phyloP scores from a whole-genome alignment of 2,797 vertebrate genomes.

The Parambassis ranga region DNA sequence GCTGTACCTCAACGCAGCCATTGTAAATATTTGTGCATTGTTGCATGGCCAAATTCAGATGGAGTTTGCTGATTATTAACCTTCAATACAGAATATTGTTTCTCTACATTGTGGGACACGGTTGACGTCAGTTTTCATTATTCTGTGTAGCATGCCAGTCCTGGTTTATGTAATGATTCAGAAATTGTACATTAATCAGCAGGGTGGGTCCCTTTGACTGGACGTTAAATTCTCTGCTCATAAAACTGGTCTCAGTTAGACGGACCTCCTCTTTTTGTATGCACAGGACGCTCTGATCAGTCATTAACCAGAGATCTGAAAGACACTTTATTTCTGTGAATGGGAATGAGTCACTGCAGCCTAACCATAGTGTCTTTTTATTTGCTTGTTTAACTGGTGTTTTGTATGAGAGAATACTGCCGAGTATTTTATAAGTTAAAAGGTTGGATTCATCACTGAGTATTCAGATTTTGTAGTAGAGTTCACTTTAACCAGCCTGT shows the following conservation, averaged over 20 bases:
- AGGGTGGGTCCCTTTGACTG: constrained; percentile 32
- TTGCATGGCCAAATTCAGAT: constrained; percentile 29
- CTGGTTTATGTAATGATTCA: constrained; percentile 36
- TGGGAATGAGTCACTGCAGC: constrained; percentile 4
- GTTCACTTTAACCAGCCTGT: constrained; percentile 28
- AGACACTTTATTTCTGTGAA: constrained; percentile 20
- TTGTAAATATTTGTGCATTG: constrained; percentile 59
- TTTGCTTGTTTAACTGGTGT: not conserved
- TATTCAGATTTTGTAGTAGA: constrained; percentile 18
- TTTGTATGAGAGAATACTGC: too few species aligned
- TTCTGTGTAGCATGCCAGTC: constrained; percentile 3
- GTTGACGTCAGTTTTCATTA: constrained; percentile 49
- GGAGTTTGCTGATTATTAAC: constrained; percentile 23
- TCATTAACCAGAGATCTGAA: constrained; percentile 62
- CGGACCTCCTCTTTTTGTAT: constrained; percentile 22
- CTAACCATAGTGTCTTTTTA: not conserved
- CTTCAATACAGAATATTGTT: constrained; percentile 37
- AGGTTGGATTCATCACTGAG: not conserved
- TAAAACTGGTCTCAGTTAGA: constrained; percentile 12
- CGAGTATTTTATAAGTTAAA: not conserved
- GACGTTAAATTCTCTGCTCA: constrained; percentile 20
- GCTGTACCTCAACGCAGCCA: constrained; percentile 47
- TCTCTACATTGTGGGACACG: constrained; percentile 4
- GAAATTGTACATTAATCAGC: constrained; percentile 43
- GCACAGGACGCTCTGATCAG: constrained; percentile 47